These are phyloP conservation scores for Corydoras sp. DNA, from an alignment of 2,113 vertebrate genomes.

Conservation along the genomic window DNA sequence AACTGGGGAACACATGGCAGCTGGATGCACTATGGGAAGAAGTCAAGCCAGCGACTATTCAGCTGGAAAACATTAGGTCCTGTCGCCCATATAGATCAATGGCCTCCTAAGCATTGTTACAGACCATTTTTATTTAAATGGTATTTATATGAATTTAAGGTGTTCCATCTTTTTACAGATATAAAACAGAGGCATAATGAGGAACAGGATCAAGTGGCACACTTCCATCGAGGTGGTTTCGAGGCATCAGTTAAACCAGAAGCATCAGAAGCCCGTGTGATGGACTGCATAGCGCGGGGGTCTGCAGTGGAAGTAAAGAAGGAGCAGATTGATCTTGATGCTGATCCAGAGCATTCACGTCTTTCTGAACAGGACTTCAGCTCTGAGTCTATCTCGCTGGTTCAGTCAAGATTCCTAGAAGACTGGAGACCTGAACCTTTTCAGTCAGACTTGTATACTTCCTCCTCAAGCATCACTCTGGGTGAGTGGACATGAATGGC, in stretches of 20 bases:
- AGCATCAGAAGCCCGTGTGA: slow-evolving; percentile 1
- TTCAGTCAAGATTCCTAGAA: slow-evolving; percentile 47
- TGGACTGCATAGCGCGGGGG: neutral
- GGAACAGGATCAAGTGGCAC: slow-evolving; percentile 9
- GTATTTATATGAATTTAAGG: no score
- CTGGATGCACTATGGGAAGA: no score
- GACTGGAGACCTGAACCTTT: slow-evolving; percentile 51
- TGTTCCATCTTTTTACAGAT: slow-evolving; percentile 1
- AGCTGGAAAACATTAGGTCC: no score
- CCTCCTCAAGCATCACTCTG: slow-evolving; percentile 37
- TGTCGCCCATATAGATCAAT: no score
- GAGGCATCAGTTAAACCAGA: neutral
- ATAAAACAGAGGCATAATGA: slow-evolving; percentile 17
- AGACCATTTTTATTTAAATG: no score
- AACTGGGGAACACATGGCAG: no score
- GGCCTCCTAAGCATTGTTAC: no score
- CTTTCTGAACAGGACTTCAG: slow-evolving; percentile 29
- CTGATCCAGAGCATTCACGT: neutral
- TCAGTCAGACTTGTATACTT: slow-evolving; percentile 26
- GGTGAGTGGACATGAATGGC: slow-evolving; percentile 30
- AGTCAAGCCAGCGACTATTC: no score
- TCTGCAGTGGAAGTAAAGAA: slow-evolving; percentile 33
- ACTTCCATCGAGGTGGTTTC: slow-evolving; percentile 16
- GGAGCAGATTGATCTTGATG: slow-evolving; percentile 36
- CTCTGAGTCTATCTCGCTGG: slow-evolving; percentile 43